Conservation (phyloP, 2,797 vertebrate genomes). For the Nothura maculosa region DNA sequence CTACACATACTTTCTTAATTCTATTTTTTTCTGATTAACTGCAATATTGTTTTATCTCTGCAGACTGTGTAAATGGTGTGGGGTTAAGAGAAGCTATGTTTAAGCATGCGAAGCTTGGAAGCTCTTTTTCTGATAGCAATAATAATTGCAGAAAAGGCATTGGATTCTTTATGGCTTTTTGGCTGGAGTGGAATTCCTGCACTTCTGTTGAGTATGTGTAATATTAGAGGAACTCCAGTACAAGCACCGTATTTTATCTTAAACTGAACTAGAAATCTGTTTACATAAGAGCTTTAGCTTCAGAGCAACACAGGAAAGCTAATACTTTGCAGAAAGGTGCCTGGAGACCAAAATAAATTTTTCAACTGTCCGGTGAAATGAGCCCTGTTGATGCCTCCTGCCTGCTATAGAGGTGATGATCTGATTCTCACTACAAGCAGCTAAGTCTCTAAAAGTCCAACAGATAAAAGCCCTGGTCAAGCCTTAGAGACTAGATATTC, state of each 20-base stretch:
- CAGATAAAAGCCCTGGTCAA: conserved; percentile 79
- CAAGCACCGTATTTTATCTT: conserved; percentile 28
- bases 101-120: conserved; percentile 1
- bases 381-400: neutral
- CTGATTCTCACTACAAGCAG: conserved; percentile 81
- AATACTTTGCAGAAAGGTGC: conserved; percentile 55
- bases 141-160: neutral
- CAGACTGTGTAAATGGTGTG: neutral
- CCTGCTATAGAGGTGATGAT: conserved; percentile 62
- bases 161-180: neutral
- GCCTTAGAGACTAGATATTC: conserved; percentile 57
- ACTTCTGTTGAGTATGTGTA: neutral
- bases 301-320: conserved; percentile 43
- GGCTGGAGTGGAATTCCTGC: conserved; percentile 1
- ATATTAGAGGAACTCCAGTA: conserved; percentile 21
- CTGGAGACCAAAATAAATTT: conserved; percentile 54
- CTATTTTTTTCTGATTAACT: neutral
- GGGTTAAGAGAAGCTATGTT: neutral
- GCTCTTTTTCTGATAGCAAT: neutral
- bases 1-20: neutral
- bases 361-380: conserved; percentile 34
- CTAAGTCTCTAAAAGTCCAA: conserved; percentile 83
- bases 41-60: neutral
- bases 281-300: conserved; percentile 36
- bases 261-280: conserved; percentile 44